A percentile compares a stretch with the other conserved stretches of the same genome.
phyloP scores from a whole-genome alignment of 2,797 vertebrate species.

The Danio aesculapii region DNA sequence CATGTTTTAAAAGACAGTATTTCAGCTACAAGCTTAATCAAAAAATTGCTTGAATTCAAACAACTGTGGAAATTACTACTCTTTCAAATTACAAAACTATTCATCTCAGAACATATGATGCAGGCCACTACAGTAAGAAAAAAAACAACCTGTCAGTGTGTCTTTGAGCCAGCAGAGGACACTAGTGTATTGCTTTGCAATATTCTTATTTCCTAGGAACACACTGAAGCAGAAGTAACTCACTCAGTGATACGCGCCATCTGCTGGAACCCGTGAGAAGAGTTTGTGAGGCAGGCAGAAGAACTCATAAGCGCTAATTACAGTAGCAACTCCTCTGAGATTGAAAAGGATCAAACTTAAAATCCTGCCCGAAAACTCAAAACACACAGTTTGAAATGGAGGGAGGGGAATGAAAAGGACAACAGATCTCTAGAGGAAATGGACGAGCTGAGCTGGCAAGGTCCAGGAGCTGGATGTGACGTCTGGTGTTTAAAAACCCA shows the following conservation, averaged over 20 bases:
- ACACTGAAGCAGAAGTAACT: conserved; percentile 9
- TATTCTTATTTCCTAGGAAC: neutral
- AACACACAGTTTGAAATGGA: conserved; percentile 30
- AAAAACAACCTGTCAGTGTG: conserved; percentile 16
- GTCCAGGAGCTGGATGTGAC: neutral
- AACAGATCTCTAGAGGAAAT: conserved; percentile 9
- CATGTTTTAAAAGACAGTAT: neutral
- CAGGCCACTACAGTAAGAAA: neutral
- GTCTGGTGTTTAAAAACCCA: neutral
- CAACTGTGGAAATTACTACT: neutral
- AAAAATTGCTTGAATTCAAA: neutral
- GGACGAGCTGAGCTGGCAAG: neutral
- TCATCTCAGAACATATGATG: conserved; percentile 2
- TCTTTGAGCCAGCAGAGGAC: conserved; percentile 49
- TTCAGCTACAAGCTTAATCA: neutral
- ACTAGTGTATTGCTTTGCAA: conserved; percentile 45
- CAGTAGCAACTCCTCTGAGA: conserved; percentile 44
- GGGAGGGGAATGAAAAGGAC: conserved; percentile 7
- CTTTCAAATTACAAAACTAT: conserved; percentile 3
- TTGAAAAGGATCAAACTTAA: conserved; percentile 34
- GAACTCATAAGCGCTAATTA: conserved; percentile 43
- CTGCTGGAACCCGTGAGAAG: neutral
- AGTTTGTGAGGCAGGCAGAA: conserved; percentile 12
- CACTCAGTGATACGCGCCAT: neutral
- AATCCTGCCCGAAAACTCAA: conserved; percentile 33